Percentiles rank a stretch among this genome's conserved stretches.
These are phyloP conservation scores for Clamator glandarius DNA, from an alignment of 2,797 vertebrate species.

Conservation along the genomic window DNA sequence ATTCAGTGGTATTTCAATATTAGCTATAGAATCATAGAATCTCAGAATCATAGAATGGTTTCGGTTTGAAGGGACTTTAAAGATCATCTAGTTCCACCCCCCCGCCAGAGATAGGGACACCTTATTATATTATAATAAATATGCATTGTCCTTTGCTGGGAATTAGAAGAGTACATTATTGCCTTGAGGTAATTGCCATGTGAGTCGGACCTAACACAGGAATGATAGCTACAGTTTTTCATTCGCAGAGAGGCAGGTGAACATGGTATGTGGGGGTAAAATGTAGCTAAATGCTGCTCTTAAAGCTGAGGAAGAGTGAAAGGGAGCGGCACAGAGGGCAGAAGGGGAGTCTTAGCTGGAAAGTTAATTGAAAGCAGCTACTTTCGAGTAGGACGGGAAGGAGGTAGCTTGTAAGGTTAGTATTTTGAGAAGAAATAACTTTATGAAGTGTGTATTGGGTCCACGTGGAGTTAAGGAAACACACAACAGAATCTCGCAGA, in stretches of 20 bases:
- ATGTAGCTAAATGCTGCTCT: not conserved
- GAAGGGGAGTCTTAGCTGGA: not conserved
- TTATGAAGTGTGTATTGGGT: slow-evolving; percentile 46
- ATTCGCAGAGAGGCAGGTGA: not conserved
- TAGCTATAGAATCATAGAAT: not conserved
- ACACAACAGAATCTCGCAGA: not conserved
- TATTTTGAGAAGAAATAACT: not conserved
- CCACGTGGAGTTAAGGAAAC: slow-evolving; percentile 5
- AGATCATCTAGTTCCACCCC: too few species aligned
- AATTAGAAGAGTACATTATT: not conserved
- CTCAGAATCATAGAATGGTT: too few species aligned
- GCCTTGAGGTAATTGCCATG: not conserved
- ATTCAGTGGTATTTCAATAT: not conserved
- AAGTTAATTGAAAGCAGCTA: slow-evolving; percentile 14
- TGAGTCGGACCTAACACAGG: not conserved
- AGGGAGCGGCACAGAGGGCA: not conserved
- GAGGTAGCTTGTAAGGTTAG: not conserved
- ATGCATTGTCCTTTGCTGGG: not conserved
- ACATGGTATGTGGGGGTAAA: not conserved
- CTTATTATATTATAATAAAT: not conserved
- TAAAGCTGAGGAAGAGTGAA: not conserved
- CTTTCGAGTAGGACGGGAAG: not conserved
- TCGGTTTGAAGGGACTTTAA: too few species aligned
- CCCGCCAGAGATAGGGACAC: too few species aligned
- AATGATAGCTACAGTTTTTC: not conserved